These are phyloP conservation scores for Cabera pusaria DNA, from an alignment of 2,888 invertebrate species.

Conservation along the genomic window DNA sequence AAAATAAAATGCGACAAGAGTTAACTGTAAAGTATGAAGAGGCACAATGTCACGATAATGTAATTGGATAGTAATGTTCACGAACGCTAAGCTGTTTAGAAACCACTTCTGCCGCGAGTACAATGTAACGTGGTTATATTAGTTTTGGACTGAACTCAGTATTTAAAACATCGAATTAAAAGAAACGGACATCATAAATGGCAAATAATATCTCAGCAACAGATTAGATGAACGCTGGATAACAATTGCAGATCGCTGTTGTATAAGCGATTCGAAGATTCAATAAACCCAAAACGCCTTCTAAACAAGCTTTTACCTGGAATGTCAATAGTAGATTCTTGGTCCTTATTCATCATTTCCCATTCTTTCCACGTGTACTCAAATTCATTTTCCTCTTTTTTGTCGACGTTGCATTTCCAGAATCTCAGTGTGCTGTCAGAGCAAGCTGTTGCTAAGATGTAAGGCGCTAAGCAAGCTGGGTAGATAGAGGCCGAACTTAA, in stretches of 20 bases:
- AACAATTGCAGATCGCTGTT: conserved; percentile 1
- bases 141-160: too few relatives aligned
- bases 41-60: too few relatives aligned
- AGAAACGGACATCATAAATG: too few relatives aligned
- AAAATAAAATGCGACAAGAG: too few relatives aligned
- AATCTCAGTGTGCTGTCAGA: conserved; percentile 95
- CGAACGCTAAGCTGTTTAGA: too few relatives aligned
- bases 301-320: conserved; percentile 84
- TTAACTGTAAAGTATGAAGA: too few relatives aligned
- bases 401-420: conserved; percentile 90
- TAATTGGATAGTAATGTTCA: too few relatives aligned
- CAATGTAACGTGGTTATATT: too few relatives aligned
- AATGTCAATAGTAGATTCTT: conserved; percentile 87
- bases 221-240: neutral
- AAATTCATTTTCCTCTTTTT: conserved; percentile 70
- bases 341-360: conserved; percentile 92
- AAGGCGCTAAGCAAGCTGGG: conserved; percentile 99
- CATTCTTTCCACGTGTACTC: conserved; percentile 93
- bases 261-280: neutral
- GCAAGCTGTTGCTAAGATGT: conserved; percentile 97
- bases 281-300: too few relatives aligned
- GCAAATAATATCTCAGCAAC: too few relatives aligned
- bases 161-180: too few relatives aligned
- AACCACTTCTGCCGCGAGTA: too few relatives aligned
- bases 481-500: conserved; percentile 98